Evolutionary conservation across 2,113 vertebrate species (phyloP), one percentile per base, ranked within the genome.

Genomic region (Cromileptes altivelis): DNA sequence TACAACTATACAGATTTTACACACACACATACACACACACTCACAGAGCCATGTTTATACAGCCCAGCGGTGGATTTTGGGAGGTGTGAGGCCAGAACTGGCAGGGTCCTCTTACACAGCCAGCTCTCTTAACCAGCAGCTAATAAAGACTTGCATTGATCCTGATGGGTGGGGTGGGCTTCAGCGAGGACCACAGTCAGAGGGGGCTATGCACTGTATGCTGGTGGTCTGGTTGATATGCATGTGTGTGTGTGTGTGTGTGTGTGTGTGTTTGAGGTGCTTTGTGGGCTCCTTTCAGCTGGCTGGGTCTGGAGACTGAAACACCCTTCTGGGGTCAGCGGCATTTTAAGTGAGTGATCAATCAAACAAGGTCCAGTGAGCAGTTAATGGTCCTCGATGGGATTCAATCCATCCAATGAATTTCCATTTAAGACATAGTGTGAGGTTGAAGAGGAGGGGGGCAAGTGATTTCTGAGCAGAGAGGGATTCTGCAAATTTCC

Each of bases 71-170:
- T 79, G 76, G 81, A 87, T 89, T 88, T 71, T 57, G 53, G 81
- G 85, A 93, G 91, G 91, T 91, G 92, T 90, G 90, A 93, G 87
- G 80, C 85, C 71, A 85, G 86, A 91, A 84, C 91, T 90, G 87
- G 86, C 82, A 74, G 91, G 86, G 84, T 94, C 86, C 70, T 88
- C 89, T 94, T 94, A 92, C 91, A 90, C 77, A 89, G 84, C 77
- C 88, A 82, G 78, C 37, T 18, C 82, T 77, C 80, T 64, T 73
- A 77, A 89, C 91, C 91, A 93, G 72, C 78, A 83, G 86, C 78
- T 90, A 89, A 93, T 92, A 93, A 94, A 94, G 91, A 83, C 89
- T 61, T 80, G 84, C 88, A 93, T 93, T 94, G 91, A 94, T 93
- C 90, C 91, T 76, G 61, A 92, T 92, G 90, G 90, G 89, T 92